Conservation (phyloP, 1,140 invertebrate species). For the Drosophila kepulauana region DNA sequence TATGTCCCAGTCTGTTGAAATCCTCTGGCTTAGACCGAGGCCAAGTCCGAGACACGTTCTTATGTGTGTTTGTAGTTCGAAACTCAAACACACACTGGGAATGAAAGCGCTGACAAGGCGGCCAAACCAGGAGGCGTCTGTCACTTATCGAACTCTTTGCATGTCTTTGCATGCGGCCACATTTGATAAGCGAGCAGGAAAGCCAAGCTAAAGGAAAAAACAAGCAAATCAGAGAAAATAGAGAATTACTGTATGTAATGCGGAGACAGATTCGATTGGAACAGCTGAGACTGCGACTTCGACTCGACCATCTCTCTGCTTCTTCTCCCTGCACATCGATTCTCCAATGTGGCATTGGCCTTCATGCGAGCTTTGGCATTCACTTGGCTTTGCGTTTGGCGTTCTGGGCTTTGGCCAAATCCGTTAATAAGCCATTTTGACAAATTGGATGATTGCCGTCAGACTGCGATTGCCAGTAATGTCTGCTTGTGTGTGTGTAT, state of each 20-base stretch:
- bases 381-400: constrained; percentile 39
- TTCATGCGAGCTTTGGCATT: constrained; percentile 39
- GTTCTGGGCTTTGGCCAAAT: constrained; percentile 69
- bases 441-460: constrained; percentile 78
- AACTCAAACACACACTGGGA: constrained; percentile 45
- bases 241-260: constrained; percentile 23
- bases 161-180: constrained; percentile 52
- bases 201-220: too few relatives aligned
- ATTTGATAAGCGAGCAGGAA: constrained; percentile 60
- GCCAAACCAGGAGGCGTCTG: constrained; percentile 49
- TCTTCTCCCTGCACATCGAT: neutral
- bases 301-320: constrained; percentile 36
- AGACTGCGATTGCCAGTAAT: constrained; percentile 13
- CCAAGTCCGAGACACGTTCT: constrained; percentile 9
- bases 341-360: constrained; percentile 42
- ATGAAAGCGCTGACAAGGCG: constrained; percentile 52
- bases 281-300: constrained; percentile 52
- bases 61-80: constrained; percentile 15
- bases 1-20: neutral
- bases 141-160: constrained; percentile 56
- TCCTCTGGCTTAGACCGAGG: constrained; percentile 9
- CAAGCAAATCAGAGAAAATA: neutral
- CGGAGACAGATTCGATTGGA: constrained; percentile 35
- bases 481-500: neutral
- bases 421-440: constrained; percentile 81